Evolutionary conservation across 1,140 invertebrate species (phyloP).

Genomic region (Cecropterus lyciades): DNA sequence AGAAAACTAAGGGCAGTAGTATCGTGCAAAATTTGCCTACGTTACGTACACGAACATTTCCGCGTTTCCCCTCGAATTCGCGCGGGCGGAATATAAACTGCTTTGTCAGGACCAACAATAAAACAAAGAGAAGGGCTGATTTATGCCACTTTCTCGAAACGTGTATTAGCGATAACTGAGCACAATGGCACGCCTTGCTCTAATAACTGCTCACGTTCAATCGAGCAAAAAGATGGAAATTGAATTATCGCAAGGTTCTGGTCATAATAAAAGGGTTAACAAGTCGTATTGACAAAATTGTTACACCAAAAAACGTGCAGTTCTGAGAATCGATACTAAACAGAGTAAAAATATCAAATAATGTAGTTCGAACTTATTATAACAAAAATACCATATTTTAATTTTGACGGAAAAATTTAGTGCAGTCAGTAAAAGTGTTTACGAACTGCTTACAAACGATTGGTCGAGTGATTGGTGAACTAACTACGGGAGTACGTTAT

Average conservation of each 20-base stretch:
- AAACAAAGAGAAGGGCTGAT: slow-evolving; percentile 38
- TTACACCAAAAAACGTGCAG: no score
- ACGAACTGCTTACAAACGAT: background rate
- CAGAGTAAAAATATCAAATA: no score
- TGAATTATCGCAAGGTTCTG: slow-evolving; percentile 14
- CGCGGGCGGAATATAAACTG: slow-evolving; percentile 37
- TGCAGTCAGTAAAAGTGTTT: background rate
- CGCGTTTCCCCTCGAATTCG: slow-evolving; percentile 30
- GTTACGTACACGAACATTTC: slow-evolving; percentile 27
- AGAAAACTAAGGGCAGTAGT: slow-evolving; percentile 37
- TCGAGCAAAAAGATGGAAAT: slow-evolving; percentile 15
- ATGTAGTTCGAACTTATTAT: background rate
- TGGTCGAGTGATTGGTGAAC: slow-evolving; percentile 36
- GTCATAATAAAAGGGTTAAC: background rate
- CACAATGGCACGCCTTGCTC: slow-evolving; percentile 22
- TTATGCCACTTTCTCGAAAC: slow-evolving; percentile 36
- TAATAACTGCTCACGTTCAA: slow-evolving; percentile 19
- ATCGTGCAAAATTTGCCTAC: slow-evolving; percentile 37
- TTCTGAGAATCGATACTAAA: no score
- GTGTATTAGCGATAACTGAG: slow-evolving; percentile 12
- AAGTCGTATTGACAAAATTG: background rate
- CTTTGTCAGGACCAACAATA: slow-evolving; percentile 39
- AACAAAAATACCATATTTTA: slow-evolving; percentile 13
- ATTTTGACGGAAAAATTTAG: no score
- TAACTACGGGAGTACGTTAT: slow-evolving; percentile 51